phyloP scores from a whole-genome alignment of 2,113 vertebrate species.

The Coptodon bakossiorum region DNA sequence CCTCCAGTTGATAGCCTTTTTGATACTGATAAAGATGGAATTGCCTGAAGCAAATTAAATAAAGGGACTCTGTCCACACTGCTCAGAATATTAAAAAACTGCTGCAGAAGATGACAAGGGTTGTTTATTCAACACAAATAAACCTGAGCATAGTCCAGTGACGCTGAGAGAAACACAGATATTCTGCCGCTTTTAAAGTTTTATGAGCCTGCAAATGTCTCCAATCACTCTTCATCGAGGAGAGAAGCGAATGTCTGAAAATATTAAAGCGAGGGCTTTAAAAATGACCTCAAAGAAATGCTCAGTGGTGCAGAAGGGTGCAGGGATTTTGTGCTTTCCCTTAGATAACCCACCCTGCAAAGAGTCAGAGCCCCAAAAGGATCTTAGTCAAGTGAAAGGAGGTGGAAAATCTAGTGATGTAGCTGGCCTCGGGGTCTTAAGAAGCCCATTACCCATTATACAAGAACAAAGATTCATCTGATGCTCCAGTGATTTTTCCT shows the following conservation, averaged over 20 bases:
- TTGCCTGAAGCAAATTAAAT: slow-evolving; percentile 5
- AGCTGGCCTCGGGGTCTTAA: slow-evolving; percentile 10
- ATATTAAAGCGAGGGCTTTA: not conserved
- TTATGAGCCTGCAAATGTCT: not conserved
- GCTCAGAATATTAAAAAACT: not conserved
- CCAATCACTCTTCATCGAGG: not conserved
- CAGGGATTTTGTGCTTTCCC: slow-evolving; percentile 2
- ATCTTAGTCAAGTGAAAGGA: slow-evolving; percentile 16
- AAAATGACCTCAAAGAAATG: slow-evolving; percentile 27
- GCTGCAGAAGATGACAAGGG: not conserved
- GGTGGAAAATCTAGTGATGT: slow-evolving; percentile 20
- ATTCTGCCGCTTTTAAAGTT: not conserved
- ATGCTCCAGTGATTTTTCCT: slow-evolving; percentile 30
- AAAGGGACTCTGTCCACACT: slow-evolving; percentile 8
- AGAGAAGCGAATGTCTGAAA: not conserved
- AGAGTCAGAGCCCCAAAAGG: not conserved
- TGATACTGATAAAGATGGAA: slow-evolving; percentile 1
- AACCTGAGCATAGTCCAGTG: not conserved
- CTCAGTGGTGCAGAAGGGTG: slow-evolving; percentile 10
- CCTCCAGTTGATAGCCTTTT: not conserved
- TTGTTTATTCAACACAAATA: not conserved
- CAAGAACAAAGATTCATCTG: slow-evolving; percentile 47
- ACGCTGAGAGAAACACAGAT: not conserved
- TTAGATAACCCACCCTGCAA: not conserved
- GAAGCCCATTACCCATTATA: slow-evolving; percentile 9